Base-by-base conservation (phyloP, 2,888 invertebrate species). In the Pseudococcus jackbeardsleyi region DNA sequence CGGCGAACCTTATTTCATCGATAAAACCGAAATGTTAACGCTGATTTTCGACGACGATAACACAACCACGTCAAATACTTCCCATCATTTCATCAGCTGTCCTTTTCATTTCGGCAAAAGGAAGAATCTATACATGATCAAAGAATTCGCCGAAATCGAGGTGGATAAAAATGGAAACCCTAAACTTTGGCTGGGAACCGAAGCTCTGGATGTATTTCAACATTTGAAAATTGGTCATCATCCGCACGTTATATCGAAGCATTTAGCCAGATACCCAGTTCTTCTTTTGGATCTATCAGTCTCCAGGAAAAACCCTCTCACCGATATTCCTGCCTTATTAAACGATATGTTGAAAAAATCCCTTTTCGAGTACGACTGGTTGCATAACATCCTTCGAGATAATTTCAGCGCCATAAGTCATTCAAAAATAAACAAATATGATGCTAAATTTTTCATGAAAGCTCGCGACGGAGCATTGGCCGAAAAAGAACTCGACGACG, bases 91-190 rank as follows among this genome's bases (percentile, higher is more conserved):
- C 26, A 11, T 68, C 68, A 68, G 22, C 22, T 26, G 22, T 12
- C 68, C 68, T 6, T 68, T 26, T 26, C 5, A 68, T 26, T 68
- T 68, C 12, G 68, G 68, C 11, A 68, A 68, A 26, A 68, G 26
- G 68, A 68, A 68, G 68, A 68, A 68, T 68, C 9, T 68, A 22
- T 68, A 68, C 26, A 26, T 68, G 68, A 19, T 68, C 22, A 6
- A 68, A 9, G 19, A 68, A 26, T 68, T 68, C 68, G 68, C 68
- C 68, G 68, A 11, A 68, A 68, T 54, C 54, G 54, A 54, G n/a
- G 54, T 68, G 26, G 68, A 68, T 4, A 22, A 11, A 26, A 68
- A 68, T 68, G 68, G 26, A 26, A 68, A 22, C 0, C 26, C 68
- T 11, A 68, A 68, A 26, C 4, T 22, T 26, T 68, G 22, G 22